phyloP scores from a whole-genome alignment of 2,888 invertebrate species.

The Plagodis pulveraria region DNA sequence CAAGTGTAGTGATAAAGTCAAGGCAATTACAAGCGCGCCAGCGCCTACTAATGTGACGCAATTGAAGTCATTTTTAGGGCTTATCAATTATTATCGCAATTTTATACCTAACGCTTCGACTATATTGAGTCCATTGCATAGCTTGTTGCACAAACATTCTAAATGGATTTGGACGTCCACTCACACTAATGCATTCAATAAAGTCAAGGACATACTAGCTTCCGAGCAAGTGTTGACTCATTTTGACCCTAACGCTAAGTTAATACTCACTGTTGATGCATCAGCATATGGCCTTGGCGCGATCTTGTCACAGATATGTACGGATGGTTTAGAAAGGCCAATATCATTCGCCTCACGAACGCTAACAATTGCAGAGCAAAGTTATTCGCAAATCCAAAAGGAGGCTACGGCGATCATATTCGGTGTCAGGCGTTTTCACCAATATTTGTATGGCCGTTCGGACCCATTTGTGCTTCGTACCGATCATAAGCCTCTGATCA shows the following conservation, averaged over 20 bases:
- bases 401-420: slow-evolving; percentile 44
- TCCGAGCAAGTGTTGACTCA: slow-evolving; percentile 37
- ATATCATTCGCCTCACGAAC: slow-evolving; percentile 16
- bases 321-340: slow-evolving; percentile 16
- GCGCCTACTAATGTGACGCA: no score
- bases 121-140: no score
- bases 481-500: slow-evolving; percentile 7
- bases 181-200: slow-evolving; percentile 11
- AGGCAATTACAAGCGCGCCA: no score
- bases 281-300: slow-evolving; percentile 37
- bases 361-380: slow-evolving; percentile 30
- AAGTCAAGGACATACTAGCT: slow-evolving; percentile 15
- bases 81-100: no score
- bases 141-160: slow-evolving; percentile 28
- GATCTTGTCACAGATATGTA: slow-evolving; percentile 27
- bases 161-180: slow-evolving; percentile 25
- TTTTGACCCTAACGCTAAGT: slow-evolving; percentile 31
- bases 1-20: slow-evolving; percentile 20
- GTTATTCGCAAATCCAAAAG: slow-evolving; percentile 42
- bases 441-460: slow-evolving; percentile 32
- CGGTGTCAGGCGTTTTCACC: slow-evolving; percentile 8
- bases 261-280: slow-evolving; percentile 40
- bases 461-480: neutral
- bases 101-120: no score
- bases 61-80: no score